Percentiles rank a stretch among this genome's conserved stretches.
Conservation (phyloP, 2,888 invertebrate genomes). For the Chymomyza caudatula region DNA sequence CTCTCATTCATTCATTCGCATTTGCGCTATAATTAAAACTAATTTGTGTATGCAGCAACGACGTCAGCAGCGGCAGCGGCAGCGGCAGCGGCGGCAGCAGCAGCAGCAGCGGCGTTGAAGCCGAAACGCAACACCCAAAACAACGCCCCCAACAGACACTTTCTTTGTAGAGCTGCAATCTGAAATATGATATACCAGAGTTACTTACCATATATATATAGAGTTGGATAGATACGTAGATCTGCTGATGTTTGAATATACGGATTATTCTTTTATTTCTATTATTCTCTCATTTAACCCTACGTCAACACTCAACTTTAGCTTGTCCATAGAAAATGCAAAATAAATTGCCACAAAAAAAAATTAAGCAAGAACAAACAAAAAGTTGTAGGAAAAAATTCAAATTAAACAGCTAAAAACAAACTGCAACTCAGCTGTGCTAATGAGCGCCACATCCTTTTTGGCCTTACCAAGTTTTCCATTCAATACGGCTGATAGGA, state of each 20-base stretch:
- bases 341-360: slow-evolving; percentile 9
- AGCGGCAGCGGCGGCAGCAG: slow-evolving; percentile 1
- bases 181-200: too few species aligned
- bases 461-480: neutral
- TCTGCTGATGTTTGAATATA: too few species aligned
- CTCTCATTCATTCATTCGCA: slow-evolving; percentile 68
- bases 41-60: slow-evolving; percentile 64
- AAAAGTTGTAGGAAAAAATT: neutral
- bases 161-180: slow-evolving; percentile 28
- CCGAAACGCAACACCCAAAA: slow-evolving; percentile 25
- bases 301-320: neutral
- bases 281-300: neutral
- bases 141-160: slow-evolving; percentile 67
- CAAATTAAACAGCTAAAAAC: neutral
- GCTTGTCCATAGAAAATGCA: neutral
- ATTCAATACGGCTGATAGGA: slow-evolving; percentile 1
- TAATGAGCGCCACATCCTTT: slow-evolving; percentile 49
- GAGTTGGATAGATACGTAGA: too few species aligned
- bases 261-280: too few species aligned
- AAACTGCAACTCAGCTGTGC: slow-evolving; percentile 54
- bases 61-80: slow-evolving; percentile 1
- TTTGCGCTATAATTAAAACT: slow-evolving; percentile 72
- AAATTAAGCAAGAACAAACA: neutral
- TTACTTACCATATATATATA: too few species aligned
- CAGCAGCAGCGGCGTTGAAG: neutral